phyloP scores from a whole-genome alignment of 2,113 vertebrate genomes.

The Pluvialis apricaria region DNA sequence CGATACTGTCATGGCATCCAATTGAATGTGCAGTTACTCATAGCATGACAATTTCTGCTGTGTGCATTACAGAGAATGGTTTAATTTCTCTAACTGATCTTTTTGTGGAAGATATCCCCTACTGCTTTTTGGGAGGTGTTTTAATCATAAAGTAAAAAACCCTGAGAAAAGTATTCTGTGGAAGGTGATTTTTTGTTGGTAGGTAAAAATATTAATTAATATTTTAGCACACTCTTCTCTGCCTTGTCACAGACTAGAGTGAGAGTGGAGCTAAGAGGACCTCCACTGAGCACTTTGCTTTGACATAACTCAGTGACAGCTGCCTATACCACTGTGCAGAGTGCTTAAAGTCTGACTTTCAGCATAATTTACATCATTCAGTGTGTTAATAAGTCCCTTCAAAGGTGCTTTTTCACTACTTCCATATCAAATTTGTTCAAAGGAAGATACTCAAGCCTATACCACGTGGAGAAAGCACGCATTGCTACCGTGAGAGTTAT shows the following conservation, averaged over 20 bases:
- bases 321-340: neutral
- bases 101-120: neutral
- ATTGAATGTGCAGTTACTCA: neutral
- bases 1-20: accelerated
- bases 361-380: neutral
- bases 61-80: neutral
- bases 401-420: neutral
- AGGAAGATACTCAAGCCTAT: neutral
- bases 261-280: neutral
- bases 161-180: neutral
- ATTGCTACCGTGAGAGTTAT: neutral
- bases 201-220: neutral
- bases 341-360: neutral
- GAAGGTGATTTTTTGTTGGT: neutral
- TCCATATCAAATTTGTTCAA: neutral
- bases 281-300: neutral
- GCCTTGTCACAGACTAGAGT: neutral
- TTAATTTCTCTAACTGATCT: neutral
- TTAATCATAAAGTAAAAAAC: neutral
- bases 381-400: neutral
- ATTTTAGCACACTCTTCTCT: neutral
- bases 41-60: accelerated
- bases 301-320: neutral
- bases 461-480: neutral
- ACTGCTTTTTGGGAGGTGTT: neutral